Percentiles rank a stretch among this genome's conserved stretches.
phyloP scores from a whole-genome alignment of 2,888 invertebrate genomes.

The Cataglyphis altisquamis region DNA sequence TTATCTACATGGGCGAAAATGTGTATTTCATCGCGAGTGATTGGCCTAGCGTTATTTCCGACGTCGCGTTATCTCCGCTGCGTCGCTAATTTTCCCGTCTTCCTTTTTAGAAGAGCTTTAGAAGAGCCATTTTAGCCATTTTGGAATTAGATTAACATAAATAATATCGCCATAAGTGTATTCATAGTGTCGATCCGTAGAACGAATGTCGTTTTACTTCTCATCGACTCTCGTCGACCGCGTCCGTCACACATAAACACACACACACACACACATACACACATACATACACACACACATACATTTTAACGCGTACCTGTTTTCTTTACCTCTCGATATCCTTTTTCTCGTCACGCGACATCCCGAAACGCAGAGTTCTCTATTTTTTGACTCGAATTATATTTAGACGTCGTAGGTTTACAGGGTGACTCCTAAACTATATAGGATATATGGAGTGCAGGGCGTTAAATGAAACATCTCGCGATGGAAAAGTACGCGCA shows the following conservation, averaged over 20 bases:
- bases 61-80: constrained; percentile 8
- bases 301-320: constrained; percentile 65
- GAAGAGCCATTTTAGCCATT: neutral
- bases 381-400: constrained; percentile 78
- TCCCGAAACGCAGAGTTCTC: constrained; percentile 67
- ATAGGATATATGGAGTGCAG: constrained; percentile 24
- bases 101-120: constrained; percentile 18
- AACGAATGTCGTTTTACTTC: constrained; percentile 58
- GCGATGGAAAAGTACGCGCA: constrained; percentile 20
- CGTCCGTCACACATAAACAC: constrained; percentile 15
- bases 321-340: constrained; percentile 66
- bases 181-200: neutral
- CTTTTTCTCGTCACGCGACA: constrained; percentile 57
- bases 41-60: constrained; percentile 31
- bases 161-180: constrained; percentile 30
- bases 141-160: constrained; percentile 26
- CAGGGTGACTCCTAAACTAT: constrained; percentile 26
- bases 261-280: neutral
- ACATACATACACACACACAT: constrained; percentile 2
- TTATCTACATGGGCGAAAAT: constrained; percentile 16
- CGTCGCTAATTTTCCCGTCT: constrained; percentile 32
- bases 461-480: constrained; percentile 12
- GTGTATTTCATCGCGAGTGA: constrained; percentile 8
- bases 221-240: constrained; percentile 62
- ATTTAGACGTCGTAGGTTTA: constrained; percentile 69